Conservation (phyloP, 1,140 invertebrate genomes). For the Heliconius eleuchia region DNA sequence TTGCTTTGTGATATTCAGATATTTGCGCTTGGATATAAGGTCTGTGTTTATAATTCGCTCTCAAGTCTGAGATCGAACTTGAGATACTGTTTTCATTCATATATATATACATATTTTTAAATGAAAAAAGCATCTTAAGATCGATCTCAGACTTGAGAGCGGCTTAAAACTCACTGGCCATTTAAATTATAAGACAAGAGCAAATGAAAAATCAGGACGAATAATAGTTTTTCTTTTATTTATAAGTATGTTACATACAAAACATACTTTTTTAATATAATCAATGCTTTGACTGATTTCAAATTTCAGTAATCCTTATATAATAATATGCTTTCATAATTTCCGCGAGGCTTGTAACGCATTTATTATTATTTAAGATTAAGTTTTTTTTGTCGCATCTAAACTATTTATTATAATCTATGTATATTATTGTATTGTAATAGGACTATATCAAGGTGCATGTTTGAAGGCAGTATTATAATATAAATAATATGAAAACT, state of each 20-base stretch:
- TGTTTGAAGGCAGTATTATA: constrained; percentile 34
- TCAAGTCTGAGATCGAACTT: too few species aligned
- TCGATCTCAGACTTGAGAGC: too few species aligned
- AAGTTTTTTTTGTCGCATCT: constrained; percentile 21
- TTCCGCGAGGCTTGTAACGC: constrained; percentile 70
- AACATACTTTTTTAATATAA: not conserved
- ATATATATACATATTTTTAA: too few species aligned
- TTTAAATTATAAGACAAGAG: not conserved
- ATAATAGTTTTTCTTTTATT: not conserved
- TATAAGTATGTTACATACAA: not conserved
- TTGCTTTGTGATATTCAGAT: not conserved
- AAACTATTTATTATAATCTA: constrained; percentile 14
- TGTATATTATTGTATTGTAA: not conserved
- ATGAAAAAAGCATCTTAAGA: too few species aligned
- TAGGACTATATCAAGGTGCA: constrained; percentile 25
- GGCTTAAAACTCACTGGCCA: too few species aligned
- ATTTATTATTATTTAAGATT: constrained; percentile 72
- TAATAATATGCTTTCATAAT: constrained; percentile 52
- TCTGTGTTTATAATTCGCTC: too few species aligned
- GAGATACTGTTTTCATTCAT: too few species aligned
- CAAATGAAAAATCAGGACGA: not conserved
- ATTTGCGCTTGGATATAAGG: not conserved
- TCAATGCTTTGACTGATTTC: not conserved
- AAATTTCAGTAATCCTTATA: constrained; percentile 13
- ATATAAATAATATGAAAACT: not conserved